Evolutionary conservation across 2,113 vertebrate species (phyloP).

Genomic region (Vombatus ursinus): DNA sequence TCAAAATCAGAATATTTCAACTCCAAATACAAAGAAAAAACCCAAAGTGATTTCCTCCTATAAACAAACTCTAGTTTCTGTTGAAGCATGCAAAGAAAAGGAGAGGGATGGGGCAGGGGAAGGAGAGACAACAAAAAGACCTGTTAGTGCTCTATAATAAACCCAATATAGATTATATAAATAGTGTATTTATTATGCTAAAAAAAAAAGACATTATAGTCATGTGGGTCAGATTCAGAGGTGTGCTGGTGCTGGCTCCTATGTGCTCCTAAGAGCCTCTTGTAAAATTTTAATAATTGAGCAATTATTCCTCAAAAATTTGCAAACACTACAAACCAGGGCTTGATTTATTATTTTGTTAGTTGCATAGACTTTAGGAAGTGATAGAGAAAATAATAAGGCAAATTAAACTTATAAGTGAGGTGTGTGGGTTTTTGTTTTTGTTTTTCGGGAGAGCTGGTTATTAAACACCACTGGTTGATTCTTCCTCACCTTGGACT

Average conservation of each 20-base stretch:
- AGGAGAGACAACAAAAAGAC: not conserved
- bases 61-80: not conserved
- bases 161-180: not conserved
- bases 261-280: too few relatives aligned
- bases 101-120: not conserved
- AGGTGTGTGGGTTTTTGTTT: not conserved
- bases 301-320: not conserved
- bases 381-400: not conserved
- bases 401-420: not conserved
- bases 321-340: not conserved
- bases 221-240: conserved; percentile 62
- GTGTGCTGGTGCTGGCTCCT: too few relatives aligned
- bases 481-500: conserved; percentile 48
- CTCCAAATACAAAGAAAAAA: not conserved
- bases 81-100: not conserved
- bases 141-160: not conserved
- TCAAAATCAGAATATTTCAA: not conserved
- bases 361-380: not conserved
- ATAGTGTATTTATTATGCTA: accelerated
- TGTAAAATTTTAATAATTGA: too few relatives aligned
- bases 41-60: not conserved
- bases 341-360: not conserved
- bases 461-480: conserved; percentile 11
- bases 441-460: not conserved
- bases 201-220: conserved; percentile 45